Conservation (phyloP, 2,113 vertebrate genomes). For the Potamarius usumacintae region DNA sequence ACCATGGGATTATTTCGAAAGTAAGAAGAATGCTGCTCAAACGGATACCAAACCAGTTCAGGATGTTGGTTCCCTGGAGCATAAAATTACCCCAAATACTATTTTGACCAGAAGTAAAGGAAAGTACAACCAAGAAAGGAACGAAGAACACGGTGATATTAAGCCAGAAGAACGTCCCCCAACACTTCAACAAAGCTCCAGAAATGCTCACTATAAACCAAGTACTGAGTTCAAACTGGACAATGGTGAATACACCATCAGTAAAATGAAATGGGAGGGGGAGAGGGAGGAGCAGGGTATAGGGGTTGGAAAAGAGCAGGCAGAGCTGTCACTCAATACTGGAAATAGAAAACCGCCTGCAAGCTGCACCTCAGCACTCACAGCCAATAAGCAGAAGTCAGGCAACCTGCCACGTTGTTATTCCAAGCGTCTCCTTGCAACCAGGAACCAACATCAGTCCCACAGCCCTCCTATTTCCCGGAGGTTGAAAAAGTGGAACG, state of each 20-base stretch:
- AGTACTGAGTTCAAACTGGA: slow-evolving; percentile 28
- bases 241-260: slow-evolving; percentile 17
- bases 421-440: slow-evolving; percentile 55
- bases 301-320: slow-evolving; percentile 59
- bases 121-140: slow-evolving; percentile 17
- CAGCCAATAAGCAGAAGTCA: slow-evolving; percentile 53
- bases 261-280: slow-evolving; percentile 33
- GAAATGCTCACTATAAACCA: slow-evolving; percentile 25
- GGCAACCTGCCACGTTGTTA: slow-evolving; percentile 57
- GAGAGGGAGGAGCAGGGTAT: slow-evolving; percentile 33
- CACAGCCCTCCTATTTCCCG: slow-evolving; percentile 36
- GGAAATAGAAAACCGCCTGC: slow-evolving; percentile 69
- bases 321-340: slow-evolving; percentile 69
- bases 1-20: slow-evolving; percentile 11
- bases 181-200: slow-evolving; percentile 31
- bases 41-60: slow-evolving; percentile 31
- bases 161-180: slow-evolving; percentile 26
- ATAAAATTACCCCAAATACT: slow-evolving; percentile 25
- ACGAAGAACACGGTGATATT: slow-evolving; percentile 9
- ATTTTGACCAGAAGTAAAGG: slow-evolving; percentile 33
- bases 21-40: slow-evolving; percentile 12
- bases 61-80: not conserved
- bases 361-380: slow-evolving; percentile 66
- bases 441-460: slow-evolving; percentile 52
- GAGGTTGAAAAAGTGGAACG: slow-evolving; percentile 48